A percentile compares a stretch with the other conserved stretches of the same genome.
phyloP scores from a whole-genome alignment of 2,113 vertebrate genomes.

The Sebastes fasciatus region DNA sequence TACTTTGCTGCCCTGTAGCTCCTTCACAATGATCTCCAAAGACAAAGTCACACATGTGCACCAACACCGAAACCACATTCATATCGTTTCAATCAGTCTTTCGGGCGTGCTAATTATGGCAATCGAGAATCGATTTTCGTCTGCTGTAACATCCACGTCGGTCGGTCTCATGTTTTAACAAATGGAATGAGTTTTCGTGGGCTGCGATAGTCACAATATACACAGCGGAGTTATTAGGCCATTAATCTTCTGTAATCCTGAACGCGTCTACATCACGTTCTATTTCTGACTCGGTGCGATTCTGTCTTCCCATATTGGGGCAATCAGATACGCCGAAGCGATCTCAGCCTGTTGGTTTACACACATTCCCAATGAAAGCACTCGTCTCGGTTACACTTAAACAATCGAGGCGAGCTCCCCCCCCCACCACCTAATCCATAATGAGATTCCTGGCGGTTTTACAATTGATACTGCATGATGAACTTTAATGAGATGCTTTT shows the following conservation, averaged over 20 bases:
- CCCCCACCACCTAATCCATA: constrained; percentile 35
- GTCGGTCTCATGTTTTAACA: constrained; percentile 35
- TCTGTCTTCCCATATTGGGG: not conserved
- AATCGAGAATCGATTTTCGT: constrained; percentile 52
- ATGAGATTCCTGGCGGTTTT: constrained; percentile 61
- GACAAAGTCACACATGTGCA: constrained; percentile 14
- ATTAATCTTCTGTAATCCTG: constrained; percentile 53
- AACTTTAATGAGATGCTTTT: constrained; percentile 73
- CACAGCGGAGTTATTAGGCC: constrained; percentile 24
- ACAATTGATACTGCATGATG: constrained; percentile 68
- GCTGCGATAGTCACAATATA: constrained; percentile 25
- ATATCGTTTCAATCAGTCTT: constrained; percentile 46
- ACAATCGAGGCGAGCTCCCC: constrained; percentile 25
- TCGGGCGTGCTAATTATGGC: constrained; percentile 47
- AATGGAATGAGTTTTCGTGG: constrained; percentile 29
- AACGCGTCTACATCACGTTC: not conserved
- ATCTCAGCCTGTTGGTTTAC: constrained; percentile 19
- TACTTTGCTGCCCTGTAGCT: constrained; percentile 51
- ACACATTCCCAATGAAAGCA: constrained; percentile 16
- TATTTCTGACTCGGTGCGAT: constrained; percentile 19
- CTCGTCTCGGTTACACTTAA: constrained; percentile 45
- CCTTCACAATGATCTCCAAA: constrained; percentile 57
- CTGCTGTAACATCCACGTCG: constrained; percentile 33
- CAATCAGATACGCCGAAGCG: constrained; percentile 30
- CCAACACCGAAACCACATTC: constrained; percentile 36